Percentiles rank a stretch among this genome's conserved stretches.
phyloP scores from a whole-genome alignment of 2,888 invertebrate species.

The Ischnura elegans region DNA sequence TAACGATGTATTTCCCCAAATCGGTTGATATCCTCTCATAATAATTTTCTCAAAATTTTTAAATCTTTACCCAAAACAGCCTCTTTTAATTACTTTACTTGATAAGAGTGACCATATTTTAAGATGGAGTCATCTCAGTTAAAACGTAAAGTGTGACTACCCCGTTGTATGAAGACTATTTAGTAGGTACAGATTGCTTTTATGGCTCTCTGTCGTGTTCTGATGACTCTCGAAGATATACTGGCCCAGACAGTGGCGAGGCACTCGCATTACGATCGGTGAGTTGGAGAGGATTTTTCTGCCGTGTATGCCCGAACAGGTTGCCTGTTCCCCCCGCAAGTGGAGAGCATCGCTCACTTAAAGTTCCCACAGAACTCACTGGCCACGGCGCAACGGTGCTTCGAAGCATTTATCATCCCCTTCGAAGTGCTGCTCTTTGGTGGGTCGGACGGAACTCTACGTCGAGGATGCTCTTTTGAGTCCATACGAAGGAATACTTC shows the following conservation, averaged over 20 bases:
- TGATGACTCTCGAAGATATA: no score
- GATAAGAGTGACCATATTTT: no score
- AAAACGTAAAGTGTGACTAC: no score
- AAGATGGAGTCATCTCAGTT: no score
- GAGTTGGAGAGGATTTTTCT: neutral
- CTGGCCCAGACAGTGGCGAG: neutral
- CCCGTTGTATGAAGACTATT: no score
- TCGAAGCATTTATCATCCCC: slow-evolving; percentile 12
- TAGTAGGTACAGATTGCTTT: no score
- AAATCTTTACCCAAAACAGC: no score
- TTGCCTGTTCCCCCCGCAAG: neutral
- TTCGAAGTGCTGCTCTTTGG: neutral
- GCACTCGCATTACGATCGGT: neutral
- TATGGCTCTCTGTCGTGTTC: no score
- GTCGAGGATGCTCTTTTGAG: neutral
- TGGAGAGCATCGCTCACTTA: neutral
- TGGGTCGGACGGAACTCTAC: neutral
- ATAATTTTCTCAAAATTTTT: no score
- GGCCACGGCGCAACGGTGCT: neutral
- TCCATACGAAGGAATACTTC: neutral
- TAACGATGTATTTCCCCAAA: no score
- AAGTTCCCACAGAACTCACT: neutral
- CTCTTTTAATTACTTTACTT: no score
- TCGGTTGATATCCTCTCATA: no score
- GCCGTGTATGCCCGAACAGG: neutral